A percentile compares a stretch with the other conserved stretches of the same genome.
phyloP scores from a whole-genome alignment of 2,113 vertebrate species.

The Rostratula benghalensis region DNA sequence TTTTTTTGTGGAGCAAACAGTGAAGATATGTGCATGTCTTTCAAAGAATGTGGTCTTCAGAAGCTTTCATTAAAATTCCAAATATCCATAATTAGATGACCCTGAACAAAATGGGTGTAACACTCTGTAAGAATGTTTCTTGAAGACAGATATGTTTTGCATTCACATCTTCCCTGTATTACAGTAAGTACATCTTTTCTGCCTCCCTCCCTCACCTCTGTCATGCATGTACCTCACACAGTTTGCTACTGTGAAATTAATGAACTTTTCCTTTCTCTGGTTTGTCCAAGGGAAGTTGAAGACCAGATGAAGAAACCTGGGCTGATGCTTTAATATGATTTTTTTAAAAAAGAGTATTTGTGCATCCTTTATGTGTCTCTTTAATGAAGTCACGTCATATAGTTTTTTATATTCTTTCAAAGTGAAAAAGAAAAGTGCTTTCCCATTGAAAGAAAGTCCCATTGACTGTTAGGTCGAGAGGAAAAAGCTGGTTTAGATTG shows the following conservation, averaged over 20 bases:
- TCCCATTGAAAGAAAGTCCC: not conserved
- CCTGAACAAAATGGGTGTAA: not conserved
- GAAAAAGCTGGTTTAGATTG: not conserved
- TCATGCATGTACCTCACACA: rapidly evolving
- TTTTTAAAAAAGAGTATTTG: not conserved
- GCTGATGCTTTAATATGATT: not conserved
- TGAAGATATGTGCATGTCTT: not conserved
- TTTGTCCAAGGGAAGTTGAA: not conserved
- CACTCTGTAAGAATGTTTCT: not conserved
- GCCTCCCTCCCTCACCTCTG: not conserved
- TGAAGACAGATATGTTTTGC: not conserved
- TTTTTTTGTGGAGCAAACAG: not conserved
- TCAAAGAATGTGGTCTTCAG: not conserved
- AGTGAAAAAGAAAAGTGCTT: not conserved
- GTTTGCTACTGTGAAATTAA: not conserved
- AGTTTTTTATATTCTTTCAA: not conserved
- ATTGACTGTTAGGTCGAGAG: not conserved
- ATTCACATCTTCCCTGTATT: not conserved
- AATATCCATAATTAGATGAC: not conserved
- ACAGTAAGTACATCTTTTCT: not conserved
- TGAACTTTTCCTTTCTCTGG: not conserved
- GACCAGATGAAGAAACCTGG: not conserved
- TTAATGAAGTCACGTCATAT: not conserved
- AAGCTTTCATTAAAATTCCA: not conserved
- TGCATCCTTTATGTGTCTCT: not conserved